A percentile compares a stretch with the other conserved stretches of the same genome.
phyloP scores from a whole-genome alignment of 2,113 vertebrate genomes.

The Halichoerus grypus region DNA sequence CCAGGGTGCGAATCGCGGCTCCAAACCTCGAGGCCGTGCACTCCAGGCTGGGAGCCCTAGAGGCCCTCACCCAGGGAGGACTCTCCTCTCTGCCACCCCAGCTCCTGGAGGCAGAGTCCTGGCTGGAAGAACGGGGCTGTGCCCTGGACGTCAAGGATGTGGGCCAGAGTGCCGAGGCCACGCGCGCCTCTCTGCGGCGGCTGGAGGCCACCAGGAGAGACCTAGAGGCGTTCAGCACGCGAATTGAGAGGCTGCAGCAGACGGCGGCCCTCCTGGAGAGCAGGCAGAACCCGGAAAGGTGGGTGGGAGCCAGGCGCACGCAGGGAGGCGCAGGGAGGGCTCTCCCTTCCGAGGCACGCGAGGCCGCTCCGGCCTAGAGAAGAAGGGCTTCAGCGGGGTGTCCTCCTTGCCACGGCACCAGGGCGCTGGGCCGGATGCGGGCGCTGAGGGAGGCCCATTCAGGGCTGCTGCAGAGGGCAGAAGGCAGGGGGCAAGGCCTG shows the following conservation, averaged over 20 bases:
- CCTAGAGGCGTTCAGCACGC: conserved; percentile 87
- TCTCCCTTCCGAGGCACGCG: fast-evolving
- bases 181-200: conserved; percentile 87
- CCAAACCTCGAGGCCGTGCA: neutral
- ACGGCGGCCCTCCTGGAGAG: conserved; percentile 86
- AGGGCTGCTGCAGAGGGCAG: conserved; percentile 85
- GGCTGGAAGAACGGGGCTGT: conserved; percentile 88
- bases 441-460: conserved; percentile 83
- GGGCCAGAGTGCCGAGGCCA: conserved; percentile 91
- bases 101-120: conserved; percentile 92
- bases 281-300: conserved; percentile 90
- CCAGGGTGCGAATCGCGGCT: neutral
- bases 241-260: conserved; percentile 87
- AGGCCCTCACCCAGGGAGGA: neutral
- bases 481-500: conserved; percentile 83
- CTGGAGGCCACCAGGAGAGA: conserved; percentile 91
- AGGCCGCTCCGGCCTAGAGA: too few species aligned
- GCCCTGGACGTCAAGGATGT: conserved; percentile 88
- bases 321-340: neutral
- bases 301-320: neutral
- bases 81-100: conserved; percentile 67
- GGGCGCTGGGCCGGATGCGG: conserved; percentile 87
- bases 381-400: conserved; percentile 56
- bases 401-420: conserved; percentile 41
- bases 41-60: neutral